phyloP scores from a whole-genome alignment of 2,113 vertebrate species.

The Rhinoderma darwinii region DNA sequence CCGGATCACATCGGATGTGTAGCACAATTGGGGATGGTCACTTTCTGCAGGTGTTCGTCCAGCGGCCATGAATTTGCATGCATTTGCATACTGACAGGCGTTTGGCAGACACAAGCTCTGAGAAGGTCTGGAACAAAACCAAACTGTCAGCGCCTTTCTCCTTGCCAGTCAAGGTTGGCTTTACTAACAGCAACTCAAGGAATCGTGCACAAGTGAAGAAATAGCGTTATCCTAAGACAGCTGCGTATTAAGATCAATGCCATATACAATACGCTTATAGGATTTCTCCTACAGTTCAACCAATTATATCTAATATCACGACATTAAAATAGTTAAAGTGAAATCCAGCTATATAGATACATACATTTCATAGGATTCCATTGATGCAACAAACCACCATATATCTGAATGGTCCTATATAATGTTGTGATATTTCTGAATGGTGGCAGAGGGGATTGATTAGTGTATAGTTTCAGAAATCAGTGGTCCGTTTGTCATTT shows the following conservation, averaged over 20 bases:
- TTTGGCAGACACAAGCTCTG: conserved; percentile 78
- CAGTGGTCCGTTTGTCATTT: too few relatives aligned
- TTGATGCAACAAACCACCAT: too few relatives aligned
- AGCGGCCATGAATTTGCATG: conserved; percentile 80
- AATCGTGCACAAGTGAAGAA: conserved; percentile 62
- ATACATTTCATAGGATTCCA: too few relatives aligned
- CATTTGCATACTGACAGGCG: conserved; percentile 85
- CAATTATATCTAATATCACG: too few relatives aligned
- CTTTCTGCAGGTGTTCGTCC: conserved; percentile 83
- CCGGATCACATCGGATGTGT: conserved; percentile 63
- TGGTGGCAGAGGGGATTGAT: too few relatives aligned
- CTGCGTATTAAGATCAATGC: conserved; percentile 1
- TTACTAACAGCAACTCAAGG: conserved; percentile 69
- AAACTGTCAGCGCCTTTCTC: conserved; percentile 86
- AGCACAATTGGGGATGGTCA: conserved; percentile 73
- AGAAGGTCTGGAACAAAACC: conserved; percentile 83
- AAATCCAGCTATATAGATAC: too few relatives aligned
- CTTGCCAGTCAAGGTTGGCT: conserved; percentile 87
- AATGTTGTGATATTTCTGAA: too few relatives aligned
- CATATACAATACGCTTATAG: background rate
- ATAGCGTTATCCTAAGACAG: conserved; percentile 72
- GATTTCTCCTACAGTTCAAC: background rate
- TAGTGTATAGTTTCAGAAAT: too few relatives aligned
- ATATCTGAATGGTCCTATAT: too few relatives aligned
- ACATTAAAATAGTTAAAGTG: too few relatives aligned